These are phyloP conservation scores for Ceyx erithaca DNA, from an alignment of 2,797 vertebrate genomes.

Conservation along the genomic window DNA sequence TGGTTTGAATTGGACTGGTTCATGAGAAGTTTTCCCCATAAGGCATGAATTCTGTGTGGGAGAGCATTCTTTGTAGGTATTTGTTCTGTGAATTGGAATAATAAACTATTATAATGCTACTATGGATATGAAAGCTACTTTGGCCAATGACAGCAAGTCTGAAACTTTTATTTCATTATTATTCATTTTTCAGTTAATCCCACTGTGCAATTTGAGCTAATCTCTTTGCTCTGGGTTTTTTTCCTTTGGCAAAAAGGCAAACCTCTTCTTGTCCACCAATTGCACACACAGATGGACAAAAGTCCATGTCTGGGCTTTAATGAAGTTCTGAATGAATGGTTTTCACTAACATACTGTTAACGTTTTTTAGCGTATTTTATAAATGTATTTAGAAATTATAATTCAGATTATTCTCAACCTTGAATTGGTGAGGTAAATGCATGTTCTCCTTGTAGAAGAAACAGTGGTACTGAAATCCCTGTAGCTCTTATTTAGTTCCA, in stretches of 20 bases:
- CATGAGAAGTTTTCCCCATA: slow-evolving; percentile 9
- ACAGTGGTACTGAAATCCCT: no score
- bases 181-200: neutral
- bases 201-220: neutral
- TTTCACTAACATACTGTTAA: no score
- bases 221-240: neutral
- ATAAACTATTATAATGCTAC: neutral
- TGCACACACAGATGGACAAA: accelerated
- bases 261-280: neutral
- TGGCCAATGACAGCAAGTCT: neutral
- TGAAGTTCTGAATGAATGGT: neutral
- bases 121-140: neutral
- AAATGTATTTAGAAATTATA: no score
- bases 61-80: slow-evolving; percentile 8
- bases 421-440: no score
- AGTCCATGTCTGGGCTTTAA: neutral
- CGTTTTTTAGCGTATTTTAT: no score
- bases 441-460: no score
- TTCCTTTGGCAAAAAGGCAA: neutral
- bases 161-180: neutral
- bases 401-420: no score
- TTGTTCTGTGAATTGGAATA: slow-evolving; percentile 18
- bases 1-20: neutral
- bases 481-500: no score
- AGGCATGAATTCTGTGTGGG: neutral